Percentiles rank a stretch among this genome's conserved stretches.
Evolutionary conservation across 2,888 invertebrate genomes (phyloP).

Genomic region (Spicauda simplicius): DNA sequence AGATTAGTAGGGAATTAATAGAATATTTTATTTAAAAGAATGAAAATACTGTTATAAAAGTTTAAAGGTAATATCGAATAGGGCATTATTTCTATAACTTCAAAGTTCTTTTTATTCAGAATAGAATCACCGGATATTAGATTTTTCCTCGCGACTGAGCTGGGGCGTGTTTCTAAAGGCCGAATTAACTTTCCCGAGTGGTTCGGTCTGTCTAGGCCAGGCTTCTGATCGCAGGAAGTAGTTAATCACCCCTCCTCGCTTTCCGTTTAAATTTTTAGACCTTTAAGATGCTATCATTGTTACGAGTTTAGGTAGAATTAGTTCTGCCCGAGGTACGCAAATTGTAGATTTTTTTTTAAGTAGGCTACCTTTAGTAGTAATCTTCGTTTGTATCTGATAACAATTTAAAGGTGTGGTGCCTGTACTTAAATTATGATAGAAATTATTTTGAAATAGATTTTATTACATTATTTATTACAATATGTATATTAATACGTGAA

Average conservation of each 20-base stretch:
- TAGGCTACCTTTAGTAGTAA: too few species aligned
- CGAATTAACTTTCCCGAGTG: conserved; percentile 7
- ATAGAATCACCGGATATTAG: neutral
- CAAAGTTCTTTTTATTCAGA: conserved; percentile 4
- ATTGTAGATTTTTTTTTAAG: too few species aligned
- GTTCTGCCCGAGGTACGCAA: neutral
- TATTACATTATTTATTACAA: too few species aligned
- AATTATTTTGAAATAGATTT: too few species aligned
- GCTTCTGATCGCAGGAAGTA: conserved; percentile 16
- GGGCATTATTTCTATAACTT: neutral
- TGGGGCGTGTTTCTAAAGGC: conserved; percentile 4
- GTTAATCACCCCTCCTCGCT: conserved; percentile 1
- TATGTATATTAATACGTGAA: too few species aligned
- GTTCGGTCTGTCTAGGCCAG: neutral
- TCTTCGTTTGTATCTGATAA: too few species aligned
- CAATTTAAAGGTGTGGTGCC: too few species aligned
- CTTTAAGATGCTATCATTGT: neutral
- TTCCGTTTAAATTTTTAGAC: neutral
- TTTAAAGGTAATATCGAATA: neutral
- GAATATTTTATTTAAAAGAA: too few species aligned
- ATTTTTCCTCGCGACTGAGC: neutral
- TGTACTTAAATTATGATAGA: too few species aligned
- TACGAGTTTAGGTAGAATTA: neutral
- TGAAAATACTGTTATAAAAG: too few species aligned
- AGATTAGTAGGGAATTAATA: too few species aligned